Evolutionary conservation across 2,888 invertebrate genomes (phyloP), one percentile per base, ranked within the genome.

Genomic region (Eupithecia abbreviata): DNA sequence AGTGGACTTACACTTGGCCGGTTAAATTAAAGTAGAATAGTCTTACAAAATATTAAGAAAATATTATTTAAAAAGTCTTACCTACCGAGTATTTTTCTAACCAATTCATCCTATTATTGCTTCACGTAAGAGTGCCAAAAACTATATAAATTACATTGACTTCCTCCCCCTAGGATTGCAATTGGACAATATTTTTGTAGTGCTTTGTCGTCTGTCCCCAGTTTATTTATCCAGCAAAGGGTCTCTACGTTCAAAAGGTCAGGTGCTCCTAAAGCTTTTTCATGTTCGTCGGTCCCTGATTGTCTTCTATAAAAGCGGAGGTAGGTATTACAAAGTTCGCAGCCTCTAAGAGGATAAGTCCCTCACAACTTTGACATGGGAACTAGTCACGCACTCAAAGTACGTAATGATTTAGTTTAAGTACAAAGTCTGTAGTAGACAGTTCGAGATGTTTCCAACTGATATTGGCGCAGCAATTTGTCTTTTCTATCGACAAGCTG

Each of bases 261-360:
- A 42, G 55, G 55, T 55, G 42, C 58, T 55, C 9, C 18, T n/a
- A 69, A 69, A 72, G 72, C 62, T 72, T 49, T 65, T 72, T 47
- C 58, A 58, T 47, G 65, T 65, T 58, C 15, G 41, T 45, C 45
- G 65, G 65, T 65, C 47, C 68, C 43, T 69, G 68, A 72, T 74
- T 69, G 77, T 51, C 71, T 69, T n/a, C 42, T 65, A 70, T 69
- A 76, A 70, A 70, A 47, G 62, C 42, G 47, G 13, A 70, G 62
- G 15, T 66, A 69, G 49, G 71, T 68, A 74, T 65, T 45, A 69
- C 71, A 72, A 77, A 77, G 72, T 77, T 74, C 71, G 68, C 43
- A 67, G 74, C 71, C 71, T 72, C 74, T 65, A 71, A 74, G 77
- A 68, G 74, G 74, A 77, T 77, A 73, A 71, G 55, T 69, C 73